Evolutionary conservation across 2,888 invertebrate species (phyloP).

Genomic region (Emmelina monodactyla): DNA sequence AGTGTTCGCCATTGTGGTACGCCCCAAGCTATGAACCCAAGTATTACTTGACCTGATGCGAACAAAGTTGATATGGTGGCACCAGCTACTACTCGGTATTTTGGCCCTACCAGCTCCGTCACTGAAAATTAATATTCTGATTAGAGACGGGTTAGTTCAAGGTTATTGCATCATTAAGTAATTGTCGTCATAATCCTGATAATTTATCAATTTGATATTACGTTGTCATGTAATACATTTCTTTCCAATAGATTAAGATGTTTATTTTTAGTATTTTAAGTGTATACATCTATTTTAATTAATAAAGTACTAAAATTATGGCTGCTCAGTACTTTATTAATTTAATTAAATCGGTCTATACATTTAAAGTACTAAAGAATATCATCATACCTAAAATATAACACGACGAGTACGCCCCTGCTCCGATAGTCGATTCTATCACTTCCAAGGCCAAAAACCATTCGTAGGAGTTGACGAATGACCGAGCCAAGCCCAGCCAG

Average conservation of each 20-base stretch:
- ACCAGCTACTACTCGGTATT: conserved; percentile 75
- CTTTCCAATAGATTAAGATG: no score
- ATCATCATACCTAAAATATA: conserved; percentile 75
- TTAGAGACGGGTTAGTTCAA: no score
- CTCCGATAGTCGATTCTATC: conserved; percentile 72
- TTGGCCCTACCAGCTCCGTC: conserved; percentile 80
- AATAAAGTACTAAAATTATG: no score
- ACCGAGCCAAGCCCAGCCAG: conserved; percentile 71
- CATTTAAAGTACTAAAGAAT: no score
- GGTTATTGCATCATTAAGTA: no score
- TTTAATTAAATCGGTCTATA: no score
- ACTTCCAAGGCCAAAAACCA: conserved; percentile 77
- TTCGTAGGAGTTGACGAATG: conserved; percentile 73
- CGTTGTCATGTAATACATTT: no score
- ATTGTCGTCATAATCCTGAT: no score
- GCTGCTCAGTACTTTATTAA: no score
- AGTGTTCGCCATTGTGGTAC: conserved; percentile 74
- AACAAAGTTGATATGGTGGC: conserved; percentile 77
- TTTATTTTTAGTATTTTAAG: no score
- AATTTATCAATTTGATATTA: no score
- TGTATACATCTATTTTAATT: no score
- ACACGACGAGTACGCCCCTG: conserved; percentile 75
- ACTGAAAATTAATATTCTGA: conserved; percentile 47
- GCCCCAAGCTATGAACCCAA: conserved; percentile 76
- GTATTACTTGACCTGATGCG: conserved; percentile 75